Evolutionary conservation across 30 jellyfish, hydroid and myxozoan species (phyloP).

Genomic region (Turritopsis rubra): DNA sequence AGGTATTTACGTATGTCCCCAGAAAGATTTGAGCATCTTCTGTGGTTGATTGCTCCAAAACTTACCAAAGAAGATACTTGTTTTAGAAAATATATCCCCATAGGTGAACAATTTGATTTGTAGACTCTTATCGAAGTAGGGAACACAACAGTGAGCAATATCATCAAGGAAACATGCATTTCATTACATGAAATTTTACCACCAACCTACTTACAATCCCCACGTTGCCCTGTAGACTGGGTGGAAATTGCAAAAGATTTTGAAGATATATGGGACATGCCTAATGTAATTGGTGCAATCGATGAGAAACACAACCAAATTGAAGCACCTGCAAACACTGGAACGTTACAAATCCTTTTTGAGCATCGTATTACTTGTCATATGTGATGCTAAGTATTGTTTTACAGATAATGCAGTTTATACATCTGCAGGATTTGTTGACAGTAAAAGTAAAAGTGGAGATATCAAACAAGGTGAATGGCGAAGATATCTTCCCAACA

Average conservation of each 20-base stretch:
- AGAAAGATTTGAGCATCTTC: not conserved
- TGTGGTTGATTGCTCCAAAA: not conserved
- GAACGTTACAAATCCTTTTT: not conserved
- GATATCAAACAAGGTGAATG: too few relatives aligned
- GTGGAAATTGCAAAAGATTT: not conserved
- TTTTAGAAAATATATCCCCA: not conserved
- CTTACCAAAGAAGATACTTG: not conserved
- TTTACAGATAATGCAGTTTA: too few relatives aligned
- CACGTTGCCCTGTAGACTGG: not conserved
- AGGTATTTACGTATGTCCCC: not conserved
- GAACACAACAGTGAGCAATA: not conserved
- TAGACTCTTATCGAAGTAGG: not conserved
- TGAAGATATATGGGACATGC: not conserved
- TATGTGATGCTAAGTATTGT: not conserved
- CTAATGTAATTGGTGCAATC: not conserved
- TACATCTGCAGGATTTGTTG: too few relatives aligned
- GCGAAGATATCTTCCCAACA: too few relatives aligned
- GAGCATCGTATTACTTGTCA: not conserved
- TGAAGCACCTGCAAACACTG: not conserved
- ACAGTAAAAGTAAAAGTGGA: too few relatives aligned
- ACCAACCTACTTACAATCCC: not conserved
- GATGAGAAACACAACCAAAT: not conserved
- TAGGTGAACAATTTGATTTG: not conserved
- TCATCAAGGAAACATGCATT: not conserved
- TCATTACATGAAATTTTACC: not conserved